Evolutionary conservation across 2,797 vertebrate species (phyloP).

Genomic region (Melanogrammus aeglefinus): DNA sequence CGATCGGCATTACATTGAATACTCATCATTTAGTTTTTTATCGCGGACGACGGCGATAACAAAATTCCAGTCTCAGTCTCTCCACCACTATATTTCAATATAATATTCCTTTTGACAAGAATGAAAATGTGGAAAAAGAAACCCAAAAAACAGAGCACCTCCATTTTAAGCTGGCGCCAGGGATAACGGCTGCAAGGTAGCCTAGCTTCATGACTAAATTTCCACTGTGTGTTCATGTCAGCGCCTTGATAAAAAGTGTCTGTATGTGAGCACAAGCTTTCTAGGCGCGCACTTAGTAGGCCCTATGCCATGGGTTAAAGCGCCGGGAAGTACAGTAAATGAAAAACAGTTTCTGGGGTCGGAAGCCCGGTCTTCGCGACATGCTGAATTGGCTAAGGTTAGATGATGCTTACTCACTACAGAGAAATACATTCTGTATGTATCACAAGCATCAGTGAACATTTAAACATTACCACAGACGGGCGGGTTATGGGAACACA

Average conservation of each 20-base stretch:
- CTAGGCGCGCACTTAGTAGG: constrained; percentile 24
- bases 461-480: neutral
- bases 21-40: neutral
- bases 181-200: neutral
- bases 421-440: constrained; percentile 41
- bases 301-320: constrained; percentile 31
- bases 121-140: neutral
- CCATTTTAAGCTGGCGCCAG: neutral
- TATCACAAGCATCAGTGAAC: neutral
- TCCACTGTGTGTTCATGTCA: neutral
- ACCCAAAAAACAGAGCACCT: neutral
- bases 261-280: constrained; percentile 18
- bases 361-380: neutral
- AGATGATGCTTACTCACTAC: neutral
- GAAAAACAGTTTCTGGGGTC: constrained; percentile 1
- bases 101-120: neutral
- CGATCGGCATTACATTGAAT: neutral
- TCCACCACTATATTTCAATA: constrained; percentile 1
- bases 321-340: constrained; percentile 6
- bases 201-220: neutral
- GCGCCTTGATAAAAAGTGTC: neutral
- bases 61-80: neutral
- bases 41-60: neutral
- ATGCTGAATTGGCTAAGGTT: constrained; percentile 40
- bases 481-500: neutral